These are phyloP conservation scores for Hypena proboscidalis DNA, from an alignment of 2,888 invertebrate species.

Conservation along the genomic window DNA sequence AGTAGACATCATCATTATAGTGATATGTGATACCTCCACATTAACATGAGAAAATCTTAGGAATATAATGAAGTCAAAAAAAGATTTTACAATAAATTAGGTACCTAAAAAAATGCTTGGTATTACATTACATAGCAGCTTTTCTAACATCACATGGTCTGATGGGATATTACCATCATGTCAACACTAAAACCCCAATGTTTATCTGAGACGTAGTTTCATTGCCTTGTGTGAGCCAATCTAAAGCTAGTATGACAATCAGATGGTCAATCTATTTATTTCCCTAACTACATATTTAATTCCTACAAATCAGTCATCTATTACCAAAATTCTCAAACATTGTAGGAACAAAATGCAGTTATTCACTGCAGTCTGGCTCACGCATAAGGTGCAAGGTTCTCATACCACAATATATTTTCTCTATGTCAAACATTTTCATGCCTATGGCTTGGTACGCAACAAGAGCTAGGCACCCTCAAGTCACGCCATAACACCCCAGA, in stretches of 20 bases:
- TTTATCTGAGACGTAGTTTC: slow-evolving; percentile 6
- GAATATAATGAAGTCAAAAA: not conserved
- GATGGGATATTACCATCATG: not conserved
- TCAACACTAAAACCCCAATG: not conserved
- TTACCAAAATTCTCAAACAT: not conserved
- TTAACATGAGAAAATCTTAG: slow-evolving; percentile 5
- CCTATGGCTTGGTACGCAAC: slow-evolving; percentile 16
- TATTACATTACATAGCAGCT: slow-evolving; percentile 12
- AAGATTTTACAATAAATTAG: slow-evolving; percentile 2
- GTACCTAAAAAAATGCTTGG: slow-evolving; percentile 21
- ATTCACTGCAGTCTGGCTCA: slow-evolving; percentile 1
- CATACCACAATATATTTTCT: slow-evolving; percentile 10
- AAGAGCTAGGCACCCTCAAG: slow-evolving; percentile 14
- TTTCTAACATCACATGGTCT: not conserved
- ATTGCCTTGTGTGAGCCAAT: slow-evolving; percentile 4
- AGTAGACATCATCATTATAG: slow-evolving; percentile 6
- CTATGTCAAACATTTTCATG: slow-evolving; percentile 7
- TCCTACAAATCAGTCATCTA: not conserved
- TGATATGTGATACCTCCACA: slow-evolving; percentile 7
- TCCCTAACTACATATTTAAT: slow-evolving; percentile 1
- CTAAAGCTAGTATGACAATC: not conserved
- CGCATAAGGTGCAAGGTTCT: not conserved
- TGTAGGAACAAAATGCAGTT: slow-evolving; percentile 6
- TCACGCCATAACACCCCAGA: slow-evolving; percentile 12
- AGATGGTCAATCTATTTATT: too few relatives aligned